A percentile compares a stretch with the other conserved stretches of the same genome.
These are phyloP conservation scores for Drosophila parabipectinata DNA, from an alignment of 1,140 invertebrate genomes.

Conservation along the genomic window DNA sequence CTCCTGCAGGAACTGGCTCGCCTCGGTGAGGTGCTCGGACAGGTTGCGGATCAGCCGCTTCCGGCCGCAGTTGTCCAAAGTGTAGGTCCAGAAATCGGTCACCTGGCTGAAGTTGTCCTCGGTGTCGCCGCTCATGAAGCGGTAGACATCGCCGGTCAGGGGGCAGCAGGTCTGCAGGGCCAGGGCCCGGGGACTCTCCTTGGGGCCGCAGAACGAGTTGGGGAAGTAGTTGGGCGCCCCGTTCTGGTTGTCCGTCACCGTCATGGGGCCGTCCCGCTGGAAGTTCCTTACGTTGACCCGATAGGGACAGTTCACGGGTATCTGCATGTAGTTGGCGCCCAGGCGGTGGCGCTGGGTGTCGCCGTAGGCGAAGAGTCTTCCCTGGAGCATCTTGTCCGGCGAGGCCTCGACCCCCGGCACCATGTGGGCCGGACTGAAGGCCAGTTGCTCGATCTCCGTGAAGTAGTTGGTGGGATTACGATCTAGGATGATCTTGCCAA, in stretches of 20 bases:
- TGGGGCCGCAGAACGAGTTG: constrained; percentile 93
- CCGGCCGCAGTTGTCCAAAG: constrained; percentile 89
- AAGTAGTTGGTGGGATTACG: constrained; percentile 94
- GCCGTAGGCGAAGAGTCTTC: constrained; percentile 93
- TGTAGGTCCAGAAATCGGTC: constrained; percentile 91
- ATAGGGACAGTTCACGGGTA: constrained; percentile 94
- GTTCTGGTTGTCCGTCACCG: constrained; percentile 85
- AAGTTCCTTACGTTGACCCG: constrained; percentile 86
- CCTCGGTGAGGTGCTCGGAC: constrained; percentile 89
- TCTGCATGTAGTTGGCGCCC: constrained; percentile 94
- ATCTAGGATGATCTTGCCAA: constrained; percentile 93
- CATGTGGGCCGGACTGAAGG: constrained; percentile 94
- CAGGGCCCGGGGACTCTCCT: constrained; percentile 69
- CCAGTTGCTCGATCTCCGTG: constrained; percentile 94
- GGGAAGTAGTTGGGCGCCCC: constrained; percentile 95
- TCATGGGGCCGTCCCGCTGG: constrained; percentile 91
- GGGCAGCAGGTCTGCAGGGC: constrained; percentile 69
- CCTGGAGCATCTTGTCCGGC: constrained; percentile 95
- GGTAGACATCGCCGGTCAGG: constrained; percentile 86
- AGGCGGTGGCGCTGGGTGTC: constrained; percentile 95
- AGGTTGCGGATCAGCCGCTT: constrained; percentile 92
- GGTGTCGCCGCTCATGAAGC: constrained; percentile 90
- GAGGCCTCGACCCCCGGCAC: constrained; percentile 93
- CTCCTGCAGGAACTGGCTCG: constrained; percentile 93
- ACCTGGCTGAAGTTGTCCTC: constrained; percentile 96